Percentiles rank a stretch among this genome's conserved stretches.
Conservation (phyloP, 2,888 invertebrate species). For the Zelleria hepariella region DNA sequence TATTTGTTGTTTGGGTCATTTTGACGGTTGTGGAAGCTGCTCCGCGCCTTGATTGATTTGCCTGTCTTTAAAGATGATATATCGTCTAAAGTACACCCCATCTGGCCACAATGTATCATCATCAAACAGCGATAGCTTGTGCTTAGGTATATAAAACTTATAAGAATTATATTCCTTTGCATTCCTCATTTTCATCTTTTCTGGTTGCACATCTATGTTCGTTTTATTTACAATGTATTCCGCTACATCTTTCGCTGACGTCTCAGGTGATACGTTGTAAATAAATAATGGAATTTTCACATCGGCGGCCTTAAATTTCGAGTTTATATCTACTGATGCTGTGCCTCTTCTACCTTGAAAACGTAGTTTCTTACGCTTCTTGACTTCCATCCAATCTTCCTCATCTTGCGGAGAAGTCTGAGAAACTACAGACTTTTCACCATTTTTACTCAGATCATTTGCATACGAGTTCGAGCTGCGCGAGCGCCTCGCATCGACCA, state of each 20-base stretch:
- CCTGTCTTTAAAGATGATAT: neutral
- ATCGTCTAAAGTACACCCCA: slow-evolving; percentile 11
- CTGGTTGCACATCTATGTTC: neutral
- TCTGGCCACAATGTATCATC: slow-evolving; percentile 14
- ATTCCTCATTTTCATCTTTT: neutral
- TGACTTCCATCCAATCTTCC: too few species aligned
- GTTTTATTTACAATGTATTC: neutral
- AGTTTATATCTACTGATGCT: neutral
- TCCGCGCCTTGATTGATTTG: neutral
- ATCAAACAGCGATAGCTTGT: slow-evolving; percentile 10
- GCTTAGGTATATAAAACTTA: slow-evolving; percentile 12
- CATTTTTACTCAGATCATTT: too few species aligned
- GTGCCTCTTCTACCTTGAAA: neutral
- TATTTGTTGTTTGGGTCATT: neutral
- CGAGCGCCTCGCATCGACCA: too few species aligned
- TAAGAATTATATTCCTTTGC: neutral
- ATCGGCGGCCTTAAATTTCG: slow-evolving; percentile 11
- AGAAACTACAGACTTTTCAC: neutral
- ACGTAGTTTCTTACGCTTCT: neutral
- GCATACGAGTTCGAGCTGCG: too few species aligned
- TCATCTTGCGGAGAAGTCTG: neutral
- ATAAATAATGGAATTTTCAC: slow-evolving; percentile 13
- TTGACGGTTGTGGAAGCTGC: neutral
- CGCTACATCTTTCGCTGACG: slow-evolving; percentile 10
- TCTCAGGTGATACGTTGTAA: slow-evolving; percentile 13